These are phyloP conservation scores for Ahaetulla prasina DNA, from an alignment of 2,113 vertebrate genomes.

Conservation along the genomic window DNA sequence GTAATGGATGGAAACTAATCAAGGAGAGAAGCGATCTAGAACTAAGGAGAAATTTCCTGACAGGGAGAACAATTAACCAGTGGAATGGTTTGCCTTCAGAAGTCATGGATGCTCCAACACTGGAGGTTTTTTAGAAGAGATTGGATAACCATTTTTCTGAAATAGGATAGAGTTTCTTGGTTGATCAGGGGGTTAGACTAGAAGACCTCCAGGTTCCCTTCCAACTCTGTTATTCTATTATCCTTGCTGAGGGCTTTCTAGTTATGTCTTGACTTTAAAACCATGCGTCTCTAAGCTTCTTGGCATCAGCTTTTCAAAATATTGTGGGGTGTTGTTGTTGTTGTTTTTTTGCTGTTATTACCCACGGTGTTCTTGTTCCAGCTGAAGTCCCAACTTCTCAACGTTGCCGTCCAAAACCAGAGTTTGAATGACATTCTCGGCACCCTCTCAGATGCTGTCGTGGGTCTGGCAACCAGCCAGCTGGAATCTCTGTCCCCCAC, in stretches of 20 bases:
- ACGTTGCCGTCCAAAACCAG: slow-evolving; percentile 71
- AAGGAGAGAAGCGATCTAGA: neutral
- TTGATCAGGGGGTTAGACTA: neutral
- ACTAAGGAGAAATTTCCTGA: neutral
- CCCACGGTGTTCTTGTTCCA: slow-evolving; percentile 33
- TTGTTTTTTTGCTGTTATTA: neutral
- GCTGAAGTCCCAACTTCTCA: slow-evolving; percentile 75
- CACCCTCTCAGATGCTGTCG: slow-evolving; percentile 73
- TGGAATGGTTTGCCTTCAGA: neutral
- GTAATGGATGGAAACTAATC: neutral
- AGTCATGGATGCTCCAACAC: neutral
- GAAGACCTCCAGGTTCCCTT: neutral
- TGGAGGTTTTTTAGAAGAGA: neutral
- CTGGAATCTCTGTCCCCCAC: slow-evolving; percentile 73
- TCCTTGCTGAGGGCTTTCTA: neutral
- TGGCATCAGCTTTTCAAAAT: neutral
- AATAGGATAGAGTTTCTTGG: neutral
- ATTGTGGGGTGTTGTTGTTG: too few relatives aligned
- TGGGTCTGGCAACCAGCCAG: slow-evolving; percentile 69
- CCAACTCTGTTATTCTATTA: neutral
- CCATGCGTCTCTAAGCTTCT: neutral
- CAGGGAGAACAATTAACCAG: neutral
- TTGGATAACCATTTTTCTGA: neutral
- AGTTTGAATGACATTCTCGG: slow-evolving; percentile 75
- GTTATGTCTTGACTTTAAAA: neutral